Evolutionary conservation across 2,797 vertebrate genomes (phyloP).

Genomic region (Poecilia velifera): DNA sequence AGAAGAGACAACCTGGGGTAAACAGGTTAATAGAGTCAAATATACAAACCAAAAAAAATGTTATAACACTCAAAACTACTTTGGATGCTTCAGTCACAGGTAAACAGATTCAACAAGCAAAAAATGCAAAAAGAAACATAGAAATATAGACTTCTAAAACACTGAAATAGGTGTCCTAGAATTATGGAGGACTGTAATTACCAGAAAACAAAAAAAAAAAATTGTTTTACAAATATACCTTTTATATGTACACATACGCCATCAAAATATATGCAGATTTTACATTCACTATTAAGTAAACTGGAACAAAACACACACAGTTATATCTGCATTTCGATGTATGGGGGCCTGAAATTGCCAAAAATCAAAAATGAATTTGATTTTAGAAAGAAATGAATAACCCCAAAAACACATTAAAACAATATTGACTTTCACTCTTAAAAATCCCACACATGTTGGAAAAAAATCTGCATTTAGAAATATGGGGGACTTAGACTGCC

Average conservation of each 20-base stretch:
- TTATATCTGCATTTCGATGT: neutral
- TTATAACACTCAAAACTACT: neutral
- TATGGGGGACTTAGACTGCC: neutral
- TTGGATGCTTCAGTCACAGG: neutral
- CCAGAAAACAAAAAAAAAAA: neutral
- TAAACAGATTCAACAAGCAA: neutral
- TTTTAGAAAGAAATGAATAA: neutral
- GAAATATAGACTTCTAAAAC: neutral
- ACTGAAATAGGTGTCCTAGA: neutral
- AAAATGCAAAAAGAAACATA: neutral
- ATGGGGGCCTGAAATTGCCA: neutral
- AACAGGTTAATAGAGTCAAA: constrained; percentile 19
- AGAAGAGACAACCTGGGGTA: constrained; percentile 4
- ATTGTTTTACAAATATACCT: neutral
- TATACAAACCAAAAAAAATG: neutral
- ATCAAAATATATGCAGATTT: neutral
- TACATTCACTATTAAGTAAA: neutral
- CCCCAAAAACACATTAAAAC: neutral
- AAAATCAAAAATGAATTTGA: neutral
- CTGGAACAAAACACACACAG: neutral
- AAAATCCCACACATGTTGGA: neutral
- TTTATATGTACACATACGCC: neutral
- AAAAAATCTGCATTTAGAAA: neutral
- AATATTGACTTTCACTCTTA: neutral
- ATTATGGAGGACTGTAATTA: neutral